These are phyloP conservation scores for Antitype chi DNA, from an alignment of 2,888 invertebrate species.

Conservation along the genomic window DNA sequence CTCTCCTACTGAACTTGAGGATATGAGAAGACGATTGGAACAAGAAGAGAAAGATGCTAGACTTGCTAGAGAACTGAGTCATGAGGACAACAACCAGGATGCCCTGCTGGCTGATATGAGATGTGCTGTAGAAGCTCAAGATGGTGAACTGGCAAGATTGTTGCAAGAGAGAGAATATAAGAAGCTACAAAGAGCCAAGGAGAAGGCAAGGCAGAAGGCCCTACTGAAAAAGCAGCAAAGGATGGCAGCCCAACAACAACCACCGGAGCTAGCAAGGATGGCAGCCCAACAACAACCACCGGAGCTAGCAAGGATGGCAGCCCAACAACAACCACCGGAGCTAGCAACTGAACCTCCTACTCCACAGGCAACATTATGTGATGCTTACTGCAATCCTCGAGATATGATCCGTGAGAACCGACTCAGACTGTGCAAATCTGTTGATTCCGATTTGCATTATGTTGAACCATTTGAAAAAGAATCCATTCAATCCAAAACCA, in stretches of 20 bases:
- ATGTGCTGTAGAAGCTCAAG: slow-evolving; percentile 88
- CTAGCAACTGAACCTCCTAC: slow-evolving; percentile 62
- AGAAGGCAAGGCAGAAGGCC: slow-evolving; percentile 87
- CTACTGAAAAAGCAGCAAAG: slow-evolving; percentile 86
- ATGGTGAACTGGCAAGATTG: slow-evolving; percentile 85
- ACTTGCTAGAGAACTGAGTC: slow-evolving; percentile 83
- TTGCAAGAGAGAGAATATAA: slow-evolving; percentile 88
- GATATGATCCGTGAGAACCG: slow-evolving; percentile 85
- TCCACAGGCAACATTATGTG: slow-evolving; percentile 82
- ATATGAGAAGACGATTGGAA: slow-evolving; percentile 83
- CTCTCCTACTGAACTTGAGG: slow-evolving; percentile 83
- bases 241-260: slow-evolving; percentile 74
- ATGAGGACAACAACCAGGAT: slow-evolving; percentile 82
- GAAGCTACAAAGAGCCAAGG: slow-evolving; percentile 87
- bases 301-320: slow-evolving; percentile 71
- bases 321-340: slow-evolving; percentile 69
- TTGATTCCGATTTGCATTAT: slow-evolving; percentile 88
- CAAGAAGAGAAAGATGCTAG: slow-evolving; percentile 87
- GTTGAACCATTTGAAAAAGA: slow-evolving; percentile 89
- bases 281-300: slow-evolving; percentile 73
- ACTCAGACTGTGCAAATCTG: slow-evolving; percentile 86
- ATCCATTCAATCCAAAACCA: slow-evolving; percentile 86
- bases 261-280: slow-evolving; percentile 58
- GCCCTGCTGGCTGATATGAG: slow-evolving; percentile 85
- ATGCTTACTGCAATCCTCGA: slow-evolving; percentile 87